phyloP scores from a whole-genome alignment of 2,797 vertebrate species.

The Typhlichthys eigenmanni region DNA sequence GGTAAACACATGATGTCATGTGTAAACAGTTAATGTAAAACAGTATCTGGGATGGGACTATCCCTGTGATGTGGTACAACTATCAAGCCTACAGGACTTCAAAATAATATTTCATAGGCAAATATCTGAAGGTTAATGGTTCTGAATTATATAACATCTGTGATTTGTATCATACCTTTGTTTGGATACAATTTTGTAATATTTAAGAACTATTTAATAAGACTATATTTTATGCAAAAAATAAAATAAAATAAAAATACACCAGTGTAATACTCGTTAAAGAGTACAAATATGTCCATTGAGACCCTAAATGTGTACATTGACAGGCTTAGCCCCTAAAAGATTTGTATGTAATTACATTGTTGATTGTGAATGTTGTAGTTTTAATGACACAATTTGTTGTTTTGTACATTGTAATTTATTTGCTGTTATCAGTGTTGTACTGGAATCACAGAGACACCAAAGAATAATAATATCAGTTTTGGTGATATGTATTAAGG shows the following conservation, averaged over 20 bases:
- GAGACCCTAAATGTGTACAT: slow-evolving; percentile 88
- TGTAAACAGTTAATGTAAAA: slow-evolving; percentile 15
- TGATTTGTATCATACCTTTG: slow-evolving; percentile 76
- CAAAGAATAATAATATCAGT: slow-evolving; percentile 94
- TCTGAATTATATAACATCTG: slow-evolving; percentile 58
- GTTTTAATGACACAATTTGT: slow-evolving; percentile 87
- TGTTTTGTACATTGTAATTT: slow-evolving; percentile 99
- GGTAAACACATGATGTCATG: slow-evolving; percentile 37
- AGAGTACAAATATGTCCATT: slow-evolving; percentile 89
- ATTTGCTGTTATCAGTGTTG: slow-evolving; percentile 88
- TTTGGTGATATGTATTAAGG: slow-evolving; percentile 89
- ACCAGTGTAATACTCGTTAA: slow-evolving; percentile 78
- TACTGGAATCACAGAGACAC: slow-evolving; percentile 92
- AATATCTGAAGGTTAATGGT: slow-evolving; percentile 60
- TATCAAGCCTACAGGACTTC: slow-evolving; percentile 34
- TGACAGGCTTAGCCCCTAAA: slow-evolving; percentile 78
- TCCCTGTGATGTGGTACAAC: slow-evolving; percentile 32
- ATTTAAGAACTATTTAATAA: slow-evolving; percentile 87
- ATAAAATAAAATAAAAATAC: slow-evolving; percentile 25
- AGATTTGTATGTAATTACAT: slow-evolving; percentile 88
- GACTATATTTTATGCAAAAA: slow-evolving; percentile 84
- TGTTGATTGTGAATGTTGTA: slow-evolving; percentile 91
- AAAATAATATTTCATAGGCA: slow-evolving; percentile 18
- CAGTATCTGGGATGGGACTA: slow-evolving; percentile 6
- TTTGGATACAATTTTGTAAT: slow-evolving; percentile 79